These are phyloP conservation scores for Anoura caudifer DNA, from an alignment of 2,113 vertebrate genomes.

Conservation along the genomic window DNA sequence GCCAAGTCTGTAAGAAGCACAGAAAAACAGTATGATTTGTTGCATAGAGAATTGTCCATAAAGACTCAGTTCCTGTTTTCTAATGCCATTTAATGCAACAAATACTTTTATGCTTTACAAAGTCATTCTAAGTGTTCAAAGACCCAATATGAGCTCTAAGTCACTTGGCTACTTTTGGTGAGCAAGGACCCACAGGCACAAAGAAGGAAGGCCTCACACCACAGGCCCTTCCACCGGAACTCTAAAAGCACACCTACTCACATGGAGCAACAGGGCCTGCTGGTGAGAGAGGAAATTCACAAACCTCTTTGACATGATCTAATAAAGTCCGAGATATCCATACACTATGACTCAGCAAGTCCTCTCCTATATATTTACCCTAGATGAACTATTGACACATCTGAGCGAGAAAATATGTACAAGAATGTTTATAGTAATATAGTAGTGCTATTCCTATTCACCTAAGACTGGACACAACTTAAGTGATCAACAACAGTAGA, in stretches of 20 bases:
- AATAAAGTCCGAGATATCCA: not conserved
- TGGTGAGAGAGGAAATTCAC: not conserved
- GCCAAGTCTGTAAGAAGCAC: not conserved
- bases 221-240: not conserved
- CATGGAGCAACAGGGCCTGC: not conserved
- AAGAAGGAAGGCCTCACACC: not conserved
- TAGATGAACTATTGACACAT: not conserved
- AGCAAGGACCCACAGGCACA: not conserved
- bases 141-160: not conserved
- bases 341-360: not conserved
- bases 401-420: not conserved
- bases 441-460: not conserved
- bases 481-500: not conserved
- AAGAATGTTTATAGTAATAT: not conserved
- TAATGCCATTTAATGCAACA: not conserved
- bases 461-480: not conserved
- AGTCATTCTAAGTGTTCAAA: not conserved
- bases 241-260: not conserved
- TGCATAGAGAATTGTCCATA: not conserved
- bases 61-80: conserved; percentile 31
- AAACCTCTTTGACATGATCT: not conserved
- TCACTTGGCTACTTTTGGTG: not conserved
- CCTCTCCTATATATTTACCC: not conserved
- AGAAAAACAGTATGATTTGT: not conserved
- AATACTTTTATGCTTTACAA: conserved; percentile 15